A percentile compares a stretch with the other conserved stretches of the same genome.
phyloP scores from a whole-genome alignment of 2,888 invertebrate genomes.

The Rhagonycha lutea region DNA sequence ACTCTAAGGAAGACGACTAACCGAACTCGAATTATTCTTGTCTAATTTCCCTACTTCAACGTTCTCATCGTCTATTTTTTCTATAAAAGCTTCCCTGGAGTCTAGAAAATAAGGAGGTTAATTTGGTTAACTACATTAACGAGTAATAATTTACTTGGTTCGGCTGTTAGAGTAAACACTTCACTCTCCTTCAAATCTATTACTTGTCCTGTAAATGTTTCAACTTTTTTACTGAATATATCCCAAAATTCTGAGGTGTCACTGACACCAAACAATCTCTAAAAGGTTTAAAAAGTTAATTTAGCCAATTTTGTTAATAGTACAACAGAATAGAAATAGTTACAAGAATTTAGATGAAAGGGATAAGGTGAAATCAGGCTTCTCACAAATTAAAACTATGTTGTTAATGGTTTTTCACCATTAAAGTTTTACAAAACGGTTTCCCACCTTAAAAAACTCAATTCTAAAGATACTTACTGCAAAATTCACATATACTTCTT shows the following conservation, averaged over 20 bases:
- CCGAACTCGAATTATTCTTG: neutral
- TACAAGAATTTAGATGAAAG: no score
- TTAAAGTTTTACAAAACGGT: neutral
- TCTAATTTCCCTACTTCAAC: conserved; percentile 19
- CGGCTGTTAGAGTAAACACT: conserved; percentile 64
- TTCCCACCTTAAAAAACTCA: neutral
- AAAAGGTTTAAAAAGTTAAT: conserved; percentile 32
- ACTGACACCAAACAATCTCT: conserved; percentile 64
- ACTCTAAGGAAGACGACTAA: no score
- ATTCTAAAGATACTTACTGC: conserved; percentile 49
- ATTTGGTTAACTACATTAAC: neutral
- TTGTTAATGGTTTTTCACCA: neutral
- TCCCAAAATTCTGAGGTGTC: conserved; percentile 73
- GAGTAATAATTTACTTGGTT: conserved; percentile 58
- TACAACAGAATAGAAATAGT: no score
- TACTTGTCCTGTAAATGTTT: conserved; percentile 69
- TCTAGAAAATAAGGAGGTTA: conserved; percentile 38
- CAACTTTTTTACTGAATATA: conserved; percentile 69
- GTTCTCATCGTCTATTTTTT: conserved; percentile 37
- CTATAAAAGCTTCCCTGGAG: conserved; percentile 44
- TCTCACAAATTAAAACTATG: neutral
- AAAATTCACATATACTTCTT: conserved; percentile 63
- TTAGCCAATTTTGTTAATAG: neutral
- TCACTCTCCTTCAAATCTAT: conserved; percentile 64
- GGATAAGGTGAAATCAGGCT: neutral